Base-by-base conservation (phyloP, 2,888 invertebrate species). In the Pocota personata region DNA sequence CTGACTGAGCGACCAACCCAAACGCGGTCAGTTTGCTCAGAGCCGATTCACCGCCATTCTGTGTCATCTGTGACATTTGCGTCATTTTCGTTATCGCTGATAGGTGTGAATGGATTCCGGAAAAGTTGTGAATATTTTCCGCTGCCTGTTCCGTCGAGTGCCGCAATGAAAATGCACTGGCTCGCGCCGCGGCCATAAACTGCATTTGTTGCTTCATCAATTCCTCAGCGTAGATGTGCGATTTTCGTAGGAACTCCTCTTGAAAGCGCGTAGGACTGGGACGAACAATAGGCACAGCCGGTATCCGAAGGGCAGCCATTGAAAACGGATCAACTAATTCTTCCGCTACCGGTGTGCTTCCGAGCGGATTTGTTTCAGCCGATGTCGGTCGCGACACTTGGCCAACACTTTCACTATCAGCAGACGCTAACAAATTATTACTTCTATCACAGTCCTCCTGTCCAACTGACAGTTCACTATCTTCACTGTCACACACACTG, bases 391-490 rank as follows among this genome's bases (percentile, higher is more conserved):
- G 88, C 87, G 71, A 87, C 87, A 66, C 77, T 87, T 10, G 88
- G 24, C 88, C 84, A 78, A 72, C 76, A 84, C 79, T 67, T 57
- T 80, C 80, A 69, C 76, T 79, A 50, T 76, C 75, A 43, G 67
- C 78, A 4, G 72, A 79, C 19, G 64, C 69, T 46, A 79, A 40
- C 37, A 87, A 79, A 71, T 86, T 80, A 86, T 87, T 77, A 62
- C 82, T 82, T 79, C 84, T 75, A 58, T 88, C 88, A 77, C 87
- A 88, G 87, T 91, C 90, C 82, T 97, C 97, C 90, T 96, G 96
- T 5, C 97, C 96, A 87, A 97, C 97, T 88, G 96, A 97, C 35
- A 97, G 90, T 3, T 96, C 97, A 50, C 97, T 97, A 89, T 96
- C 96, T 89, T 96, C 96, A 88, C 95, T 95, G 88, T 72, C 86